These are phyloP conservation scores for Microcebus griseorufus DNA, from an alignment of 2,113 vertebrate species.

Conservation along the genomic window DNA sequence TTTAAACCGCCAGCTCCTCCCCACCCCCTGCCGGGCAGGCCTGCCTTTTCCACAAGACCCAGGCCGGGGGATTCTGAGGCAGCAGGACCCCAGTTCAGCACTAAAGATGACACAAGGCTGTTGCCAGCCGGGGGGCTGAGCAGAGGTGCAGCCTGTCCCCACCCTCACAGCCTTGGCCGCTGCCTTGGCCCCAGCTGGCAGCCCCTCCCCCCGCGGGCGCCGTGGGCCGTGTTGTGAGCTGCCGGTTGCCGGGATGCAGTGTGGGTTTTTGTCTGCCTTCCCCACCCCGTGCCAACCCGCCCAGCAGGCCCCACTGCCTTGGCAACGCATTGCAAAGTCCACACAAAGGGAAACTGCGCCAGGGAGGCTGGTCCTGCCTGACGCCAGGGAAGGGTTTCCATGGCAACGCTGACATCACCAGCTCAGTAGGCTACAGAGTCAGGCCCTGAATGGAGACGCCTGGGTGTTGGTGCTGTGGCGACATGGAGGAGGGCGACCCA, in stretches of 20 bases:
- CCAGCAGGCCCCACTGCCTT: constrained; percentile 78
- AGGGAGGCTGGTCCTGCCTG: constrained; percentile 67
- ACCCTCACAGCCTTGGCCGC: background rate
- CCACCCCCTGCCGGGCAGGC: background rate
- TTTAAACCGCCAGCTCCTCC: background rate
- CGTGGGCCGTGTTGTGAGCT: background rate
- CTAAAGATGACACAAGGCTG: background rate
- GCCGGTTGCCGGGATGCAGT: constrained; percentile 62
- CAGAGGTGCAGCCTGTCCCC: background rate
- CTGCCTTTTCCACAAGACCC: background rate
- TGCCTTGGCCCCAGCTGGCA: no score
- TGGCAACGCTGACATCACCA: constrained; percentile 92
- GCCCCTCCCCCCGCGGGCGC: background rate
- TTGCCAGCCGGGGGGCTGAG: background rate
- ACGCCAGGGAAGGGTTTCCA: constrained; percentile 90
- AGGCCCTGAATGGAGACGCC: constrained; percentile 87
- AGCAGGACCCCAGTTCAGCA: background rate
- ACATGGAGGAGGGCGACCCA: constrained; percentile 63
- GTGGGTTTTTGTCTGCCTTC: constrained; percentile 68
- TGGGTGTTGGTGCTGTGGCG: constrained; percentile 76
- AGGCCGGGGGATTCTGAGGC: background rate
- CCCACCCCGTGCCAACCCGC: constrained; percentile 74
- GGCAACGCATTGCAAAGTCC: constrained; percentile 76
- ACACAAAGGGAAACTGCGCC: constrained; percentile 71
- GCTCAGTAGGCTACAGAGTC: constrained; percentile 86